Evolutionary conservation across 2,113 vertebrate genomes (phyloP).

Genomic region (Elgaria multicarinata): DNA sequence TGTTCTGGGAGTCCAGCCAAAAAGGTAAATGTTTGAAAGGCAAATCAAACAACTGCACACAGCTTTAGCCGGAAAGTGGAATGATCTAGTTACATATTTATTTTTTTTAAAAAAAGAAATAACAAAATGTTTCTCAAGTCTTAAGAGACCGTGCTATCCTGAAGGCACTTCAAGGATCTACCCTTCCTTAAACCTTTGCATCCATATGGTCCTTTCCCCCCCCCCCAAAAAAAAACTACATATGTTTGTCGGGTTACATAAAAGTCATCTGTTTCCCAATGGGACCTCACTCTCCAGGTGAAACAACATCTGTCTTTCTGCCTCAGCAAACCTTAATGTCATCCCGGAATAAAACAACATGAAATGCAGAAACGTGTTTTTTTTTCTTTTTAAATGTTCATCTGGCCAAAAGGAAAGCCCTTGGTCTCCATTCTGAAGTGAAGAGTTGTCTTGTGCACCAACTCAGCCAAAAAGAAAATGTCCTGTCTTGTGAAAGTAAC

Average conservation of each 20-base stretch:
- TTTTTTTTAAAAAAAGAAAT: background rate
- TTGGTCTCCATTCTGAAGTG: background rate
- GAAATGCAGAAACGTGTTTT: background rate
- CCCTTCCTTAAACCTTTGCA: background rate
- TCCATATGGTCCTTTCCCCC: background rate
- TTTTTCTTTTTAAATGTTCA: background rate
- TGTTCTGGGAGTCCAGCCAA: background rate
- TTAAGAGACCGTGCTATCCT: background rate
- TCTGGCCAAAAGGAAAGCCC: background rate
- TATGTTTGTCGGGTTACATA: slow-evolving; percentile 11
- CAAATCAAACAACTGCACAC: slow-evolving; percentile 28
- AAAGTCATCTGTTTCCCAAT: background rate
- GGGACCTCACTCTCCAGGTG: slow-evolving; percentile 35
- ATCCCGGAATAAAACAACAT: slow-evolving; percentile 35
- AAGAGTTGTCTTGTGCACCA: background rate
- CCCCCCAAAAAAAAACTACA: background rate
- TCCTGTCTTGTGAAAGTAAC: slow-evolving; percentile 24
- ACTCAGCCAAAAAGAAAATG: slow-evolving; percentile 37
- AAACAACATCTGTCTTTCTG: slow-evolving; percentile 19
- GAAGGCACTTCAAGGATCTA: background rate
- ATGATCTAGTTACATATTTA: slow-evolving; percentile 25
- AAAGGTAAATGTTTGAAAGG: slow-evolving; percentile 10
- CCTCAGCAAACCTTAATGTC: slow-evolving; percentile 15
- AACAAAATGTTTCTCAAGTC: background rate
- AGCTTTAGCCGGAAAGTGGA: slow-evolving; percentile 30